phyloP scores from a whole-genome alignment of 2,797 vertebrate genomes.

The Setipinna tenuifilis region DNA sequence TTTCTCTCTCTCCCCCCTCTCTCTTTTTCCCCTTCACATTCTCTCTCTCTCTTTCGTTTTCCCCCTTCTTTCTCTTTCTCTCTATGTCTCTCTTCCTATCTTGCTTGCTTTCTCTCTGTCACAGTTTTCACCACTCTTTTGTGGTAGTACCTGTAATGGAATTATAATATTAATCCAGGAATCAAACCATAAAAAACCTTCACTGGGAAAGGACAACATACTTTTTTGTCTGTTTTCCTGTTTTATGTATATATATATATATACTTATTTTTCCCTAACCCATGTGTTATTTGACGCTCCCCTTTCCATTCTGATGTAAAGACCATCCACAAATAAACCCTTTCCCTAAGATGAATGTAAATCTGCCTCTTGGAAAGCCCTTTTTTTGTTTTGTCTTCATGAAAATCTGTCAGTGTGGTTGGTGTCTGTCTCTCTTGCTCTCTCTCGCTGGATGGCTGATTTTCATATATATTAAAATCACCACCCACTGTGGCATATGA shows the following conservation, averaged over 20 bases:
- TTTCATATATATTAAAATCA: conserved; percentile 99
- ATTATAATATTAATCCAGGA: conserved; percentile 71
- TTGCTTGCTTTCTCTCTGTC: conserved; percentile 2
- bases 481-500: conserved; percentile 85
- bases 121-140: neutral
- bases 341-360: conserved; percentile 47
- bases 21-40: neutral
- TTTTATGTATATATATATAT: neutral
- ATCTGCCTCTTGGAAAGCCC: conserved; percentile 49
- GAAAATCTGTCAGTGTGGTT: conserved; percentile 84
- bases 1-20: neutral
- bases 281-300: conserved; percentile 2
- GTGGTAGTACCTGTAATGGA: conserved; percentile 69
- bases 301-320: conserved; percentile 28
- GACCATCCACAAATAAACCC: conserved; percentile 44
- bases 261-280: neutral
- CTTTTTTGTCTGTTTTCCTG: neutral
- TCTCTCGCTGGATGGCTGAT: conserved; percentile 90
- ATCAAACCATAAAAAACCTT: neutral
- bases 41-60: neutral
- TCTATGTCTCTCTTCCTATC: conserved; percentile 19
- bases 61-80: neutral
- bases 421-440: conserved; percentile 82
- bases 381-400: conserved; percentile 77
- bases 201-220: neutral